Evolutionary conservation across 2,113 vertebrate genomes (phyloP), one percentile per base, ranked within the genome.

Genomic region (Burhinus bistriatus): DNA sequence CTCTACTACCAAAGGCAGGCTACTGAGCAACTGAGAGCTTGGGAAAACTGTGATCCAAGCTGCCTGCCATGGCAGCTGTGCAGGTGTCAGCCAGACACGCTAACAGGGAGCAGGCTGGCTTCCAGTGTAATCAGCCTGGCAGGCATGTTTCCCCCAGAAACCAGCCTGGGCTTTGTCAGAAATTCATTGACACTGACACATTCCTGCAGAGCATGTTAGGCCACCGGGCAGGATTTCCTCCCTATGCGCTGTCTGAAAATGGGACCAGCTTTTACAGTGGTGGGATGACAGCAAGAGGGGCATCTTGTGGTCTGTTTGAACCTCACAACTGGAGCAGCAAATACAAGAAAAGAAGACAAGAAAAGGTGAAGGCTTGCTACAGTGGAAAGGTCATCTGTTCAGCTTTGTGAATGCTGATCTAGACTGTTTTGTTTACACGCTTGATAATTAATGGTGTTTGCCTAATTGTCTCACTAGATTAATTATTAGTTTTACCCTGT

Each of bases 391-490:
- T 93, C 66, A 91, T 64, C 71, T 71, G 14, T 78, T 96, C 71
- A 72, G 78, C 66, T 83, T 45, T 72, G 62, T 62, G 38, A 70
- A 77, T 90, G 72, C 66, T 85, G 72, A 62, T 72, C 47, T 68
- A 94, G 80, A 87, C 29, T 80, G 15, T 93, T 95, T 85, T 85
- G 62, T 83, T 95, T 94, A 80, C 88, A 72, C 64, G 45, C 36
- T 81, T 89, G 89, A 61, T 90, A 88, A 97, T 95, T 76, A 90
- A 82, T 79, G 47, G 36, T 57, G 54, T 91, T 96, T 88, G 81
- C 77, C 54, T 62, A 61, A 71, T 79, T 86, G 72, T 72, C 64
- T 95, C 47, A 27, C 66, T 36, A 87, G 89, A 71, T 55, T 94
- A 91, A 94, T 89, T 57, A 83, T 79, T 88, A 70, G 27, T 90